These are phyloP conservation scores for Polyploca ridens DNA, from an alignment of 2,888 invertebrate species.

Conservation along the genomic window DNA sequence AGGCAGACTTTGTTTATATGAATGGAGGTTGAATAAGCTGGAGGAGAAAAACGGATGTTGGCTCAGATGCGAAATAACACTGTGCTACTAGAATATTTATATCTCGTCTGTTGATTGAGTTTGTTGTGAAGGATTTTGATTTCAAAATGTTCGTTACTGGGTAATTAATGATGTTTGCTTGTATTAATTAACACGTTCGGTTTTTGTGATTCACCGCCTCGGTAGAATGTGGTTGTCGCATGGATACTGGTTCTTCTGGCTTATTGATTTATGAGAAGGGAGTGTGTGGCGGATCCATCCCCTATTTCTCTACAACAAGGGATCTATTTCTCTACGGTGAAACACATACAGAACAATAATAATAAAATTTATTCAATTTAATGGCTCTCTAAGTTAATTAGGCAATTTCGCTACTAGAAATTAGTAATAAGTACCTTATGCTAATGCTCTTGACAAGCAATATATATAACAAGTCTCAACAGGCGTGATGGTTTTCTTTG, in stretches of 20 bases:
- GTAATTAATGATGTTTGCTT: neutral
- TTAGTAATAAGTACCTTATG: no score
- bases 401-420: no score
- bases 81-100: neutral
- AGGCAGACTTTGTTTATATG: slow-evolving; percentile 10
- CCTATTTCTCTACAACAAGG: neutral
- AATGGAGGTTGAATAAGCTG: slow-evolving; percentile 10
- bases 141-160: neutral
- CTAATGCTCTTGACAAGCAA: no score
- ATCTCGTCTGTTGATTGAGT: neutral
- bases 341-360: neutral
- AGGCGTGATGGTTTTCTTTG: no score
- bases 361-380: no score
- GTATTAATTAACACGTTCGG: neutral
- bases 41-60: slow-evolving; percentile 12
- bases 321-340: no score
- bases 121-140: neutral
- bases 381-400: no score
- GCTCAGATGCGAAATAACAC: slow-evolving; percentile 7
- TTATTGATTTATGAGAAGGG: neutral
- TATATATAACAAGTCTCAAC: no score
- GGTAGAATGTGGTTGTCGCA: neutral
- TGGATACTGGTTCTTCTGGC: neutral
- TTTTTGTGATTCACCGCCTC: neutral
- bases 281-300: neutral